phyloP scores from a whole-genome alignment of 2,888 invertebrate genomes.

The Lasioglossum leucozonium region DNA sequence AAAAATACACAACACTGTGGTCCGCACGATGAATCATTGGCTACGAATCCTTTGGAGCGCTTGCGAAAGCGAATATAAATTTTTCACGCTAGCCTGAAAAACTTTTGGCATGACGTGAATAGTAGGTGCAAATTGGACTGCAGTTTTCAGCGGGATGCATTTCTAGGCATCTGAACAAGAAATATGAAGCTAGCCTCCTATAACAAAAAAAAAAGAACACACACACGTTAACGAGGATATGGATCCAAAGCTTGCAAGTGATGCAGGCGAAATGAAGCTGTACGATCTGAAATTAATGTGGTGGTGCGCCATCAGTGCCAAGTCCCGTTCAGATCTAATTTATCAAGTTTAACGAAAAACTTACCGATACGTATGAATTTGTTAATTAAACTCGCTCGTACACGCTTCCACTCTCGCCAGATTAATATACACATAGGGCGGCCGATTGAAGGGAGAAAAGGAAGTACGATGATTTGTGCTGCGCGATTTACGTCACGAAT shows the following conservation, averaged over 20 bases:
- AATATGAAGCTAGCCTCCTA: background rate
- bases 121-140: constrained; percentile 7
- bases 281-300: background rate
- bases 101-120: background rate
- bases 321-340: constrained; percentile 1
- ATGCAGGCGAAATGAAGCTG: background rate
- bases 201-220: background rate
- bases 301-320: background rate
- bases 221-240: constrained; percentile 1
- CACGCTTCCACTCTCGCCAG: too few species aligned
- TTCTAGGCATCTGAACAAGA: background rate
- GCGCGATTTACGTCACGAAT: background rate
- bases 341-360: background rate
- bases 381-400: background rate
- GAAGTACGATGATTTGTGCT: background rate
- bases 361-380: background rate
- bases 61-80: constrained; percentile 2
- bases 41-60: background rate
- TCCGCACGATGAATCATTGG: background rate
- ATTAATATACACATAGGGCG: background rate
- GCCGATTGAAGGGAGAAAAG: background rate
- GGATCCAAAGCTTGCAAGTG: background rate
- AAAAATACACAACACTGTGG: background rate
- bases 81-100: background rate
- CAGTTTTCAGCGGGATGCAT: background rate